Evolutionary conservation across 2,113 vertebrate genomes (phyloP).

Genomic region (Stictonetta naevosa): DNA sequence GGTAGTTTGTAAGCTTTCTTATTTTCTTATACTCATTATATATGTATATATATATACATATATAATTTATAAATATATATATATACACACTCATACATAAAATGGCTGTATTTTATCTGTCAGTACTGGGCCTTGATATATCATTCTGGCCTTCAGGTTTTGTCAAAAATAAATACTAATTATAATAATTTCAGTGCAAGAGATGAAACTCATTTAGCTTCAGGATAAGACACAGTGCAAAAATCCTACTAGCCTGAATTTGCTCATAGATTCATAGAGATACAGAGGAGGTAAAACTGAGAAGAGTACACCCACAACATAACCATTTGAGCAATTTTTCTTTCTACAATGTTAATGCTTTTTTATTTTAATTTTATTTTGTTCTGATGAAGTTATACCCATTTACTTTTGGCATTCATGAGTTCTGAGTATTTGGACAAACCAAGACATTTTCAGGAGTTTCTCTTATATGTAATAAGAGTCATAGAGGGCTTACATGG

Average conservation of each 20-base stretch:
- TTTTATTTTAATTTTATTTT: background rate
- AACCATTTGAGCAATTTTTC: background rate
- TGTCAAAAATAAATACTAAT: background rate
- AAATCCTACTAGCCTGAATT: background rate
- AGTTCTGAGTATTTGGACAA: background rate
- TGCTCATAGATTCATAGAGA: background rate
- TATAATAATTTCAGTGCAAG: background rate
- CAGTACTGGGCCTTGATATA: background rate
- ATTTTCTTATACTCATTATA: background rate
- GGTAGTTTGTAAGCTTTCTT: background rate
- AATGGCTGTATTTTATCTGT: background rate
- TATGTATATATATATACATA: background rate
- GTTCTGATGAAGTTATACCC: background rate
- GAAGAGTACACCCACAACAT: background rate
- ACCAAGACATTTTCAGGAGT: background rate
- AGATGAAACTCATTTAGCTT: background rate
- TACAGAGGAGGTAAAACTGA: background rate
- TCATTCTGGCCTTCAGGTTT: background rate
- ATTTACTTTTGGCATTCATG: background rate
- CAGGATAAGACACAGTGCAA: background rate
- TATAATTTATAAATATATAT: background rate
- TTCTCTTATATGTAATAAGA: background rate
- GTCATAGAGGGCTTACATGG: background rate
- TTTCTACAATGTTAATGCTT: background rate
- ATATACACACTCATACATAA: background rate